These are phyloP conservation scores for Thunnus thynnus DNA, from an alignment of 2,113 vertebrate species.

Conservation along the genomic window DNA sequence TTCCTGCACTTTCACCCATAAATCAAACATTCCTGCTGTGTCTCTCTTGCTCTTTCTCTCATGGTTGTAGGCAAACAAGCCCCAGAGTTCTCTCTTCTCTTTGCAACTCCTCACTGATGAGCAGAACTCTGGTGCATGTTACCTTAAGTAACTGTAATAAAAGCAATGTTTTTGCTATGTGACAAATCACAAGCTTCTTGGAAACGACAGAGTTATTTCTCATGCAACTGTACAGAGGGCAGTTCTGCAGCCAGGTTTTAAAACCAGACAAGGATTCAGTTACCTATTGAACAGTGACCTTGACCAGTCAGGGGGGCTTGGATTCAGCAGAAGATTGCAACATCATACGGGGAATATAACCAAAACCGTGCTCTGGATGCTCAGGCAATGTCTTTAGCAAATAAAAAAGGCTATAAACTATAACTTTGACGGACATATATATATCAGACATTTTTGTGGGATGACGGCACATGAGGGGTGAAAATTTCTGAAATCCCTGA, in stretches of 20 bases:
- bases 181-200: constrained; percentile 45
- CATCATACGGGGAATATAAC: constrained; percentile 35
- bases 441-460: constrained; percentile 66
- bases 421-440: constrained; percentile 37
- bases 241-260: constrained; percentile 45
- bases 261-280: constrained; percentile 58
- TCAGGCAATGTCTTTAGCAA: constrained; percentile 35
- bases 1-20: constrained; percentile 65
- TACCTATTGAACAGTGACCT: constrained; percentile 59
- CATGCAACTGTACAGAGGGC: constrained; percentile 17
- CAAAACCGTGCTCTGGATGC: constrained; percentile 36
- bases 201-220: constrained; percentile 15
- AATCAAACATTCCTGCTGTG: constrained; percentile 57
- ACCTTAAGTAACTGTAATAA: constrained; percentile 29
- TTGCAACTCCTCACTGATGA: constrained; percentile 34
- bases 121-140: constrained; percentile 31
- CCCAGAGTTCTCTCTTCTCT: constrained; percentile 39
- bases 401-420: constrained; percentile 60
- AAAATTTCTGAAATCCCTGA: constrained; percentile 78
- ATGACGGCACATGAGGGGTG: constrained; percentile 77
- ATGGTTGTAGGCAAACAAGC: constrained; percentile 15
- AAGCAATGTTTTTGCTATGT: not conserved
- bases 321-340: constrained; percentile 48
- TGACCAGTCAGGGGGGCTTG: constrained; percentile 16
- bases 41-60: constrained; percentile 34